Conservation (phyloP, 2,888 invertebrate genomes). For the Liposcelis brunnea region DNA sequence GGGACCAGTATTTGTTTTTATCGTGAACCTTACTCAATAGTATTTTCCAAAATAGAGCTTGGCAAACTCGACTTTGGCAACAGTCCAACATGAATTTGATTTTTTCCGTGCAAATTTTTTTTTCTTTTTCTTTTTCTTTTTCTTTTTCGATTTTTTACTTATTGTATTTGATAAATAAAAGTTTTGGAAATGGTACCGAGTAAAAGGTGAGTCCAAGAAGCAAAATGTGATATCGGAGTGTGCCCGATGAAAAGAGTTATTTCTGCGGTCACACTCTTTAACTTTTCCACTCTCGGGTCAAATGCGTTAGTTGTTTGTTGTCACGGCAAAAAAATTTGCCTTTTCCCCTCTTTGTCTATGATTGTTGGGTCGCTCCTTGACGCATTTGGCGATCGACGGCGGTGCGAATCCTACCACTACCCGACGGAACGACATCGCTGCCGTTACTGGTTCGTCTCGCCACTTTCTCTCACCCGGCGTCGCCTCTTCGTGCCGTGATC, state of each 20-base stretch:
- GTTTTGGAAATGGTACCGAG: not conserved
- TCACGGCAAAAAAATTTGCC: constrained; percentile 46
- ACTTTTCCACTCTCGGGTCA: too few relatives aligned
- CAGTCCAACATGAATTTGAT: too few relatives aligned
- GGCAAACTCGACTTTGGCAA: too few relatives aligned
- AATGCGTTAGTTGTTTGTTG: constrained; percentile 24
- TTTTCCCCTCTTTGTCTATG: constrained; percentile 43
- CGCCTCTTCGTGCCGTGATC: constrained; percentile 2
- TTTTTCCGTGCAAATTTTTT: too few relatives aligned
- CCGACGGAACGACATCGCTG: constrained; percentile 8
- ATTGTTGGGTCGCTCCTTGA: constrained; percentile 31
- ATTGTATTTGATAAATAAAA: not conserved
- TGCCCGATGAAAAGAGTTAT: too few relatives aligned
- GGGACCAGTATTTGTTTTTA: too few relatives aligned
- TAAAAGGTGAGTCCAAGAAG: not conserved
- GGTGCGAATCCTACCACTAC: constrained; percentile 1
- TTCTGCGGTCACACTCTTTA: too few relatives aligned
- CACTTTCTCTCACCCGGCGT: not conserved
- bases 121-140: too few relatives aligned
- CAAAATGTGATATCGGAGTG: not conserved
- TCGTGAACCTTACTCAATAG: too few relatives aligned
- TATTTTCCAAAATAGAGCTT: too few relatives aligned
- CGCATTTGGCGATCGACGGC: not conserved
- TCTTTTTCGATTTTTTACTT: not conserved
- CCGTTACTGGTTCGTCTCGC: too few relatives aligned